Percentiles rank a stretch among this genome's conserved stretches.
These are phyloP conservation scores for Leptinotarsa rubiginosa DNA, from an alignment of 2,888 invertebrate genomes.

Conservation along the genomic window DNA sequence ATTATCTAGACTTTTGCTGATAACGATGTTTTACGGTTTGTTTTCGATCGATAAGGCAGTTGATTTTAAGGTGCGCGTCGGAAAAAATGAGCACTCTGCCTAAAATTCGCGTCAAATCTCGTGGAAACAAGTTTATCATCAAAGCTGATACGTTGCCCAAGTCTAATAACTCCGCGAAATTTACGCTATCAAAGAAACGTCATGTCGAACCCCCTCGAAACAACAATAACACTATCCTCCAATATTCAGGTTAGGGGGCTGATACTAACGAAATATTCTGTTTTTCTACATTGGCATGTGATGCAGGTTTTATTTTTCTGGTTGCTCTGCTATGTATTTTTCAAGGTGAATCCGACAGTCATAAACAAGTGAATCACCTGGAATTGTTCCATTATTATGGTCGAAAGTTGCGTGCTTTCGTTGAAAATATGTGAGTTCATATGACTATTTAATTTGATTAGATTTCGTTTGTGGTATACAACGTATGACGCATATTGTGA, in stretches of 20 bases:
- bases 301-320: constrained; percentile 19
- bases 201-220: constrained; percentile 28
- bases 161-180: constrained; percentile 51
- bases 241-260: constrained; percentile 50
- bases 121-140: constrained; percentile 57
- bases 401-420: constrained; percentile 1
- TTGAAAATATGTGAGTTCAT: constrained; percentile 7
- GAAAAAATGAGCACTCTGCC: constrained; percentile 60
- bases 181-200: constrained; percentile 44
- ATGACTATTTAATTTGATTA: constrained; percentile 15
- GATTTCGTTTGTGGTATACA: constrained; percentile 7
- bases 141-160: constrained; percentile 55
- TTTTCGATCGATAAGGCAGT: constrained; percentile 38
- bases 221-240: constrained; percentile 49
- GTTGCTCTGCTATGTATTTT: not conserved
- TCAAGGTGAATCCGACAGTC: not conserved
- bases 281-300: not conserved
- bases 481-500: not conserved
- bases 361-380: constrained; percentile 8
- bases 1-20: constrained; percentile 19
- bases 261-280: not conserved
- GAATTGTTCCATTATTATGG: not conserved
- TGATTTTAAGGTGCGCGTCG: constrained; percentile 9
- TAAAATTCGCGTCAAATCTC: constrained; percentile 62
- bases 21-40: constrained; percentile 35